Base-by-base conservation (phyloP, 2,797 vertebrate genomes). In the Tokudaia tokunoshimensis region DNA sequence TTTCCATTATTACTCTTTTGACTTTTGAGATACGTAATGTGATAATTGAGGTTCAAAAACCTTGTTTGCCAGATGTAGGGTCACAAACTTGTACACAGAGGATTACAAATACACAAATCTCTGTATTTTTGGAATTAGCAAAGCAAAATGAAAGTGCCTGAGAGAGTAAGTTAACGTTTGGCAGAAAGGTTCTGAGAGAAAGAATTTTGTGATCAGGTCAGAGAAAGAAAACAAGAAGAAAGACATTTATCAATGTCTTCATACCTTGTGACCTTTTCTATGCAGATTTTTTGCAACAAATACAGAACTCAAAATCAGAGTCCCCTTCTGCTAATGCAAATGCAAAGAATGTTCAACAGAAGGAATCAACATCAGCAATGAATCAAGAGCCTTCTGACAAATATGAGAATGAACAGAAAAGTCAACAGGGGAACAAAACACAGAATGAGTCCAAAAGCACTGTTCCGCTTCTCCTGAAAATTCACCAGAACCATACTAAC, bases 401-500 rank as follows among this genome's bases (percentile, higher is more conserved):
- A 22, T 22, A 8, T 59, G 59, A 22, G 20, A 59, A 59, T 59
- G 59, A 59, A 59, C 59, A 59, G 20, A 22, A 59, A 24, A 1
- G 2, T 22, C 59, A 59, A 59, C 6, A 59, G 20, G 20, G 20
- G 20, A 59, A 59, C 20, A 22, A 59, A 22, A 59, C 20, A 22
- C 6, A 22, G 59, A 20, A 59, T 6, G 6, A 22, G 20, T 22
- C 24, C 59, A 59, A 24, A 7, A 24, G 59, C 20, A 19, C 55
- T 1, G 8, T 24, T 24, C 20, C 14, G 3, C 14, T 55, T 12
- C 61, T 61, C 1, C 20, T 24, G 29, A 44, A 29, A 31, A 67
- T 24, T 11, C 0, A 4, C 24, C 22, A 47, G 15, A 0, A 10
- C 3, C 47, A 70, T 11, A 11, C 1, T 11, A 57, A 11, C 52